Evolutionary conservation across 2,797 vertebrate species (phyloP).

Genomic region (Thalassophryne amazonica): DNA sequence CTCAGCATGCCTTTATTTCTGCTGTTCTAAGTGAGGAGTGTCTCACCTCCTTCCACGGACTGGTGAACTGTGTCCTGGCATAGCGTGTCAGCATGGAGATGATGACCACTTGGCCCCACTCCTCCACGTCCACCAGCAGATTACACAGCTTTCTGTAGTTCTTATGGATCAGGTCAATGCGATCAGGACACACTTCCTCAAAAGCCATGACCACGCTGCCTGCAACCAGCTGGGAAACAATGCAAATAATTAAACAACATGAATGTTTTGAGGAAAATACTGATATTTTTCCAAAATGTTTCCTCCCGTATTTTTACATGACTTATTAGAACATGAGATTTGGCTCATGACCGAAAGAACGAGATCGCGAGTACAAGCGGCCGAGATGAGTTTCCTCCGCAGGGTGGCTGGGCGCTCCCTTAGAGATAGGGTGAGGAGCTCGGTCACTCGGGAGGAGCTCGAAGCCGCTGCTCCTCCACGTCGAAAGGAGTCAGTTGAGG

Average conservation of each 20-base stretch:
- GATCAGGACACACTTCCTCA: conserved; percentile 96
- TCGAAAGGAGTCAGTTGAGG: too few relatives aligned
- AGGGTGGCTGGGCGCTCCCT: too few relatives aligned
- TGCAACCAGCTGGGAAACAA: conserved; percentile 85
- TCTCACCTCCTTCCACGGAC: conserved; percentile 92
- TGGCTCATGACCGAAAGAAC: too few relatives aligned
- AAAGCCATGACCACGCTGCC: conserved; percentile 98
- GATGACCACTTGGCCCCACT: conserved; percentile 98
- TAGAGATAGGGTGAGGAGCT: too few relatives aligned
- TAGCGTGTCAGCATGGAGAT: conserved; percentile 98
- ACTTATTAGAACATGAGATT: too few relatives aligned
- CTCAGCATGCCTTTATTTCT: not conserved
- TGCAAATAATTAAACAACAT: not conserved
- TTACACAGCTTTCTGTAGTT: conserved; percentile 98
- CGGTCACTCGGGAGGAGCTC: too few relatives aligned
- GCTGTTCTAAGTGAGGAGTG: not conserved
- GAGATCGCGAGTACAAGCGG: too few relatives aligned
- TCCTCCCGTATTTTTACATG: too few relatives aligned
- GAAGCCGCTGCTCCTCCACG: too few relatives aligned
- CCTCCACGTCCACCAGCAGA: conserved; percentile 95
- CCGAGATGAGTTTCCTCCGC: too few relatives aligned
- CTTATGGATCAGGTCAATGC: conserved; percentile 97
- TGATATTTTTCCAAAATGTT: too few relatives aligned
- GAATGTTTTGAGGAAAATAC: not conserved
- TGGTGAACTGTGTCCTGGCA: conserved; percentile 92